A percentile compares a stretch with the other conserved stretches of the same genome.
These are phyloP conservation scores for Orthosia cruda DNA, from an alignment of 2,888 invertebrate species.

Conservation along the genomic window DNA sequence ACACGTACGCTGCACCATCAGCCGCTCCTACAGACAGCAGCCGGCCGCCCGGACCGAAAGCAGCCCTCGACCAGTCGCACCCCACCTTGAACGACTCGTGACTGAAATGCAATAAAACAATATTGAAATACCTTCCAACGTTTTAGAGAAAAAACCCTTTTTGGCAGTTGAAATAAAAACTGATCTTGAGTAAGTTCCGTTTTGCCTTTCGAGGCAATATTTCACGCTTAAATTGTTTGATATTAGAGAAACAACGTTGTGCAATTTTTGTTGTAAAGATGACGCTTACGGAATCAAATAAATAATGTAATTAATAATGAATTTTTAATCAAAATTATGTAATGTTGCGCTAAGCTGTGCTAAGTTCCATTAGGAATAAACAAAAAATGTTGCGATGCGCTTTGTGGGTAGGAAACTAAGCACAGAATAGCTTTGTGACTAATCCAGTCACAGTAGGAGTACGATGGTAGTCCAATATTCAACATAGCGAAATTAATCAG, in stretches of 20 bases:
- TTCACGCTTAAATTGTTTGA: not conserved
- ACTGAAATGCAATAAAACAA: slow-evolving; percentile 88
- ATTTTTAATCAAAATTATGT: not conserved
- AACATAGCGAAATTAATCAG: not conserved
- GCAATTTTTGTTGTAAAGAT: no score
- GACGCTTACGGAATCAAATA: no score
- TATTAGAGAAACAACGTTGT: no score
- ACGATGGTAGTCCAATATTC: not conserved
- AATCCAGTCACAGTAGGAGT: not conserved
- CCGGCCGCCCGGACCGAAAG: slow-evolving; percentile 97
- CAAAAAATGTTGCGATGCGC: no score
- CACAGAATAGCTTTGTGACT: not conserved
- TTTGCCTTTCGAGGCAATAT: no score
- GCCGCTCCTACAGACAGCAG: slow-evolving; percentile 98
- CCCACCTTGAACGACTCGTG: slow-evolving; percentile 99
- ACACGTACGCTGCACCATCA: slow-evolving; percentile 98
- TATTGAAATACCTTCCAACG: not conserved
- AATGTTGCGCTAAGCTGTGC: not conserved
- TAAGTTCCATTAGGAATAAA: not conserved
- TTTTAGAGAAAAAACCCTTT: not conserved
- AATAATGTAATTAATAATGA: no score
- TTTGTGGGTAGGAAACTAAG: not conserved
- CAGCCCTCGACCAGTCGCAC: slow-evolving; percentile 98
- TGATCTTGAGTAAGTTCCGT: not conserved
- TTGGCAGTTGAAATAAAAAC: not conserved